Evolutionary conservation across 1,140 invertebrate species (phyloP), one percentile per base, ranked within the genome.

Genomic region (Venturia canescens): DNA sequence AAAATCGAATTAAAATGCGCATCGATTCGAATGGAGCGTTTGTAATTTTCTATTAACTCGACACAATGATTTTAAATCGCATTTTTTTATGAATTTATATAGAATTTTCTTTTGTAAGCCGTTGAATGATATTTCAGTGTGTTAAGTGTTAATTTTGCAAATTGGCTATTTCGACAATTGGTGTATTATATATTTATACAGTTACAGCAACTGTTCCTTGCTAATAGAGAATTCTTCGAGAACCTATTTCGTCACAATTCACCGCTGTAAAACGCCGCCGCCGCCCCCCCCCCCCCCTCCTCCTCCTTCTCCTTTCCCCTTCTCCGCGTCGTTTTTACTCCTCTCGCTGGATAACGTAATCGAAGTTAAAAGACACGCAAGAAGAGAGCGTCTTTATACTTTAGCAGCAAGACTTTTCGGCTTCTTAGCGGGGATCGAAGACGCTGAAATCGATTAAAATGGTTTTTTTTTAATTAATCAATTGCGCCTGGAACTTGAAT

Each of bases 291-390:
- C 3, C 60, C 38, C 11, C 38, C 38, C 34, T 63, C 21, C n/a
- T 26, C n/a, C 21, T 26, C 23, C 60, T 3, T 3, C 60, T n/a
- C 53, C 53, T n/a, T n/a, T n/a, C 21, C 53, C n/a, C 18, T 44
- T 44, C 2, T 44, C 13, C 13, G 13, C 5, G 7, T 63, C 21
- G 21, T 63, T 5, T 13, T 26, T 26, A 18, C 60, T 13, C 23
- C 60, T 26, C 60, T 23, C 15, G 27, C 66, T 31, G 15, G 27
- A 69, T 69, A 69, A 69, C 66, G 66, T 69, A 69, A 69, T 69
- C 66, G 66, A 77, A 72, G 83, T 86, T 82, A 85, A 85, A 83
- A 84, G 83, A 85, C 87, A 88, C 85, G 87, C 87, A 87, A 88
- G 85, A 86, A 87, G 86, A 87, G 87, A 87, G 84, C 82, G 87